A percentile compares a stretch with the other conserved stretches of the same genome.
Evolutionary conservation across 2,888 invertebrate species (phyloP).

Genomic region (Globia sparganii): DNA sequence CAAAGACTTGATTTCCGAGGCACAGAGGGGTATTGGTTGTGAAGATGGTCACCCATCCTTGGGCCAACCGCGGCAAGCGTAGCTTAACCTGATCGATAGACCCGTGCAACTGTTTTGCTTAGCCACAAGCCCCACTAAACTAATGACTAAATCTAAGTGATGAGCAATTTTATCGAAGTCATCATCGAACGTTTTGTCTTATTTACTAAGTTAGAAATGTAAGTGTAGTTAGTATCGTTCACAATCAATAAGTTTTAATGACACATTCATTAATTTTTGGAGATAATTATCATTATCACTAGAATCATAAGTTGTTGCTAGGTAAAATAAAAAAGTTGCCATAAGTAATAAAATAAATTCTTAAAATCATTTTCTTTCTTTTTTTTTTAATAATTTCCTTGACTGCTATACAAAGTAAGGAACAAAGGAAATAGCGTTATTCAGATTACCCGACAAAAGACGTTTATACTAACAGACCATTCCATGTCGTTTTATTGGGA

Average conservation of each 20-base stretch:
- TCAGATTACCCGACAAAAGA: conserved; percentile 58
- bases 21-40: too few species aligned
- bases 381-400: conserved; percentile 41
- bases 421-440: conserved; percentile 46
- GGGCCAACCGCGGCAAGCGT: too few species aligned
- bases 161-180: not conserved
- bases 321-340: conserved; percentile 17
- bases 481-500: conserved; percentile 68
- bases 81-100: too few species aligned
- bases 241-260: not conserved
- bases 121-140: too few species aligned
- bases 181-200: not conserved
- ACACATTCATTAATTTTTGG: not conserved
- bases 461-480: conserved; percentile 63
- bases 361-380: too few species aligned
- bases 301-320: not conserved
- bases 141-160: too few species aligned
- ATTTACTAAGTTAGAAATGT: not conserved
- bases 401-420: conserved; percentile 39
- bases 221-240: not conserved
- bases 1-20: too few species aligned
- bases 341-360: too few species aligned
- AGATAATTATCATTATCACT: not conserved
- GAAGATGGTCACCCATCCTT: too few species aligned
- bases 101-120: too few species aligned